Evolutionary conservation across 2,113 vertebrate genomes (phyloP), one percentile per base, ranked within the genome.

Genomic region (Heterotis niloticus): DNA sequence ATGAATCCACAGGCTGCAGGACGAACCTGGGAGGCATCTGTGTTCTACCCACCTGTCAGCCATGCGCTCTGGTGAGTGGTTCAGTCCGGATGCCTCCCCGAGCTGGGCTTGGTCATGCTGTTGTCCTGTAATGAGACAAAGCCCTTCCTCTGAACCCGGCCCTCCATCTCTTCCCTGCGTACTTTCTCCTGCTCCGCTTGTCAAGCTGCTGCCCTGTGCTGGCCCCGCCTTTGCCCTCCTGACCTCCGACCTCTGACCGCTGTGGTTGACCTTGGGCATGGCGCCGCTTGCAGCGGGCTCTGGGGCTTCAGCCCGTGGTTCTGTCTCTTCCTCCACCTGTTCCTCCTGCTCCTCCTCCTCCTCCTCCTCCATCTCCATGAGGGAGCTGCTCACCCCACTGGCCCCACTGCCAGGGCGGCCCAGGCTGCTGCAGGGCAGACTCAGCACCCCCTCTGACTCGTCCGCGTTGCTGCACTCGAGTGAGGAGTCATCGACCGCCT

Each of bases 381-480:
- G 94, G 81, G 98, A 97, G 88, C 96, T 88, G 5, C 92, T 92
- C 78, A 92, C 90, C 44, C 94, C 95, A 82, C 91, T 92, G 78
- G 91, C 91, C 23, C 91, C 89, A 0, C 91, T 92, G 88, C 91
- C 87, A 4, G 92, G 92, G 52, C 92, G 89, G 1, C 92, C 85
- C 89, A 94, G 89, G 90, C 94, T 75, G 88, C 85, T 84, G 93
- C 87, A 93, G 65, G 92, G 92, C 85, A 91, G 89, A 83, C 81
- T 93, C 80, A 96, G 93, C 0, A 95, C 94, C 80, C 93, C 93
- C 0, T 98, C 96, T 0, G 96, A 97, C 89, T 99, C 97, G 78
- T 99, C 98, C 0, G 97, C 95, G 80, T 96, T 98, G 93, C 97
- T 99, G 90, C 93, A 96, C 80, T 99, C 98, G 86, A 99, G 92